These are phyloP conservation scores for Drosophila ezoana DNA, from an alignment of 2,888 invertebrate genomes.

Conservation along the genomic window DNA sequence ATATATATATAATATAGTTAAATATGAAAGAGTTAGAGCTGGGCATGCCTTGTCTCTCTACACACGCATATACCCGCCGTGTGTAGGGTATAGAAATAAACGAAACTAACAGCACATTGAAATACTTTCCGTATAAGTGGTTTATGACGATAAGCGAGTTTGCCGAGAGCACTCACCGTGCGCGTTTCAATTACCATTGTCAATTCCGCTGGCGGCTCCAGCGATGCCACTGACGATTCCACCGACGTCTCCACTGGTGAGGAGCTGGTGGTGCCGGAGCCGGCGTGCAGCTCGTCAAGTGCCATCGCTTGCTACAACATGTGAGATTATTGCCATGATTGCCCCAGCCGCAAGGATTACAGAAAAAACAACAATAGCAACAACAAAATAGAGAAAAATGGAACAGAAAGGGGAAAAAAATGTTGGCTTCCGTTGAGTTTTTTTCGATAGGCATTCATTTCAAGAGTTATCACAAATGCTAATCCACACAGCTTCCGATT, in stretches of 20 bases:
- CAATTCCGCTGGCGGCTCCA: conserved; percentile 48
- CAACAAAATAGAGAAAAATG: conserved; percentile 2
- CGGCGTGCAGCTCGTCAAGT: conserved; percentile 42
- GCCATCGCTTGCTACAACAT: conserved; percentile 45
- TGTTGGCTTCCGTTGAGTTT: conserved; percentile 16
- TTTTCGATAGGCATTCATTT: conserved; percentile 24
- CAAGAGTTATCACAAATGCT: conserved; percentile 37
- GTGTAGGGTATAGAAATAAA: conserved; percentile 17
- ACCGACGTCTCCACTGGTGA: background rate
- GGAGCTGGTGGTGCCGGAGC: conserved; percentile 19
- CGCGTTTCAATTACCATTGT: conserved; percentile 72
- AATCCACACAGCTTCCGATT: conserved; percentile 44
- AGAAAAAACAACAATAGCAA: background rate
- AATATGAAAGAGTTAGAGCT: background rate
- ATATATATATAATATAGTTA: background rate
- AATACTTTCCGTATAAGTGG: conserved; percentile 67
- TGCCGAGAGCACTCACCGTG: conserved; percentile 59
- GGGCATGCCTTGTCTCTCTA: background rate
- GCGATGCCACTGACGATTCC: conserved; percentile 15
- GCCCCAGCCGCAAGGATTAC: conserved; percentile 61
- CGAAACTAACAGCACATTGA: conserved; percentile 54
- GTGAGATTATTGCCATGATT: conserved; percentile 64
- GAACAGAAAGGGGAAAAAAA: conserved; percentile 5
- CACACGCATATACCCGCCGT: background rate
- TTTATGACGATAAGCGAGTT: conserved; percentile 75